phyloP scores from a whole-genome alignment of 2,888 invertebrate species.

The Brachypterus glaber region DNA sequence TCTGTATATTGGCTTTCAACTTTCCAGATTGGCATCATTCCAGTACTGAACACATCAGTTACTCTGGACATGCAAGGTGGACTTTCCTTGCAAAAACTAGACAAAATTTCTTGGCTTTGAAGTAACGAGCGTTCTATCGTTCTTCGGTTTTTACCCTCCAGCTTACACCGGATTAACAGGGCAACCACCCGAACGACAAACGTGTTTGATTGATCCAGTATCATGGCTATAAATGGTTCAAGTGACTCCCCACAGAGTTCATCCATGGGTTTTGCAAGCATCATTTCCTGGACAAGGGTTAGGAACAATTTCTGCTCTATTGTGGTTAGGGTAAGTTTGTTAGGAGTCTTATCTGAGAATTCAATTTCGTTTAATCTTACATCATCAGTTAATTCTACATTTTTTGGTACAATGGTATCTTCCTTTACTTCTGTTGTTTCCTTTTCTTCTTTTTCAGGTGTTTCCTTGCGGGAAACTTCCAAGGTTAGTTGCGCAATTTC shows the following conservation, averaged over 20 bases:
- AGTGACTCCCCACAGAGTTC: conserved; percentile 74
- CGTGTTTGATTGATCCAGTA: conserved; percentile 57
- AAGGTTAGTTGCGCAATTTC: conserved; percentile 75
- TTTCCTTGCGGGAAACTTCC: conserved; percentile 47
- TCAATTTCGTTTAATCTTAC: conserved; percentile 70
- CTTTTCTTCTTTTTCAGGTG: conserved; percentile 39
- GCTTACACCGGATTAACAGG: conserved; percentile 57
- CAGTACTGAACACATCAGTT: conserved; percentile 58
- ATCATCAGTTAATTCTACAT: conserved; percentile 75
- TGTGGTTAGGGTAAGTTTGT: conserved; percentile 46
- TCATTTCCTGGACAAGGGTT: conserved; percentile 60
- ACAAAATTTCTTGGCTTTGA: conserved; percentile 74
- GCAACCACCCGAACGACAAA: conserved; percentile 72
- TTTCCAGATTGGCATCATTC: conserved; percentile 65
- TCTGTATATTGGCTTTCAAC: conserved; percentile 70
- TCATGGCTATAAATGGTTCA: conserved; percentile 62
- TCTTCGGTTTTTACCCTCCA: conserved; percentile 69
- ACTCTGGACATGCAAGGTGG: conserved; percentile 43
- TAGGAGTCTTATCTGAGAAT: conserved; percentile 50
- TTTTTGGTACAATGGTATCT: conserved; percentile 44
- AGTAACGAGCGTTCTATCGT: conserved; percentile 81
- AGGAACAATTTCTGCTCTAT: conserved; percentile 73
- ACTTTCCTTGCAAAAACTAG: conserved; percentile 41
- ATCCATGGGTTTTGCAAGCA: conserved; percentile 69
- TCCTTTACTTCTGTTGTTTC: conserved; percentile 27